These are phyloP conservation scores for Oxyura jamaicensis DNA, from an alignment of 2,113 vertebrate species.

Conservation along the genomic window DNA sequence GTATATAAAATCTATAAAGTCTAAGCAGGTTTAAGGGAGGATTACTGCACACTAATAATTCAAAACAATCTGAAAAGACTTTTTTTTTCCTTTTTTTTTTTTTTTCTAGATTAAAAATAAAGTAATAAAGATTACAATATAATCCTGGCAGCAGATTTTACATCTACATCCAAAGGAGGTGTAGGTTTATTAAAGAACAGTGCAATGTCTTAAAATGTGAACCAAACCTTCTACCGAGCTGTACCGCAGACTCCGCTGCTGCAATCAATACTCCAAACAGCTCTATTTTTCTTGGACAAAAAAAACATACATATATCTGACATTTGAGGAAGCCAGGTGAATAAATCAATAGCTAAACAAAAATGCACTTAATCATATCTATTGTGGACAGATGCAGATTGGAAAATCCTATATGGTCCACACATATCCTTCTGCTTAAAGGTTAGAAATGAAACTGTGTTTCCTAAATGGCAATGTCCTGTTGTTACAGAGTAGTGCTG, in stretches of 20 bases:
- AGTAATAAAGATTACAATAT: not conserved
- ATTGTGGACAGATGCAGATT: constrained; percentile 12
- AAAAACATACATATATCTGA: constrained; percentile 5
- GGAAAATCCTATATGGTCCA: not conserved
- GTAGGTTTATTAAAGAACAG: not conserved
- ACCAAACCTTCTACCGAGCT: not conserved
- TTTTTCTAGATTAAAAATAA: not conserved
- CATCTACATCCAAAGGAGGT: not conserved
- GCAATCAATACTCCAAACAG: constrained; percentile 36
- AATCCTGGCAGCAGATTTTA: constrained; percentile 7
- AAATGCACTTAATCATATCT: constrained; percentile 59
- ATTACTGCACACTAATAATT: not conserved
- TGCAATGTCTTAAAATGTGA: not conserved
- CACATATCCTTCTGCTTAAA: not conserved
- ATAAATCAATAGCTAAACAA: constrained; percentile 58
- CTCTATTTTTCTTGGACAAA: constrained; percentile 51
- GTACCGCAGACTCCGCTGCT: constrained; percentile 10
- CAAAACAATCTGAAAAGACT: not conserved
- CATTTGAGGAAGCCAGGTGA: constrained; percentile 49
- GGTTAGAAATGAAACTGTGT: not conserved
- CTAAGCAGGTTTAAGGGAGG: not conserved
- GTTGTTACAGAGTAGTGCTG: not conserved
- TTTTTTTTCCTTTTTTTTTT: not conserved
- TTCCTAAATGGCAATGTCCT: not conserved
- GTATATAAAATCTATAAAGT: not conserved